These are phyloP conservation scores for Rhopalosiphum padi DNA, from an alignment of 1,140 invertebrate genomes.

Conservation along the genomic window DNA sequence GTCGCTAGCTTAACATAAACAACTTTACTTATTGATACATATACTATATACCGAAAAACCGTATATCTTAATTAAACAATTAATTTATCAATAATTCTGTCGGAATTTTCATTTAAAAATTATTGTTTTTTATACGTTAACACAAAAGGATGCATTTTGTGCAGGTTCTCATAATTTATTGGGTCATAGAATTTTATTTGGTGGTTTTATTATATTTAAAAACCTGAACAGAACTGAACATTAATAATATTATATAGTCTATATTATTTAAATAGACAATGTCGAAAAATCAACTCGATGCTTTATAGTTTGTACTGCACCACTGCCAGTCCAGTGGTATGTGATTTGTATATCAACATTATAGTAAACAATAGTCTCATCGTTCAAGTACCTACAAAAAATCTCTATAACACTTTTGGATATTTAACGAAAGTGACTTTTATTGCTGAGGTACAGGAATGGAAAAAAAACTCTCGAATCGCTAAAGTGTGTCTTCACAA, in stretches of 20 bases:
- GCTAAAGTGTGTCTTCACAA: neutral
- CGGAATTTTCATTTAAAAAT: neutral
- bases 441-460: neutral
- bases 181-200: neutral
- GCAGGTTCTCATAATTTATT: neutral
- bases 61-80: too few species aligned
- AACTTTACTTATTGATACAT: neutral
- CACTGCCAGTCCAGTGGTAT: neutral
- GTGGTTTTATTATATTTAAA: neutral
- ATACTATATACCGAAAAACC: neutral
- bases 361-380: neutral
- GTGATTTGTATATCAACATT: too few species aligned
- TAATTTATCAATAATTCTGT: neutral
- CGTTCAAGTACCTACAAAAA: neutral
- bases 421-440: neutral
- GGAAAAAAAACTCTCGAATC: neutral
- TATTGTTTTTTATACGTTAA: neutral
- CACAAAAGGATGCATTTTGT: too few species aligned
- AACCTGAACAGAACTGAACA: neutral
- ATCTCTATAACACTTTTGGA: neutral
- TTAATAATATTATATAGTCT: neutral
- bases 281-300: neutral
- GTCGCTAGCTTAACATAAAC: neutral
- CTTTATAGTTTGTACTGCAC: too few species aligned
- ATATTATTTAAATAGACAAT: neutral